Conservation (phyloP, 2,888 invertebrate genomes). For the Aporophyla nigra region DNA sequence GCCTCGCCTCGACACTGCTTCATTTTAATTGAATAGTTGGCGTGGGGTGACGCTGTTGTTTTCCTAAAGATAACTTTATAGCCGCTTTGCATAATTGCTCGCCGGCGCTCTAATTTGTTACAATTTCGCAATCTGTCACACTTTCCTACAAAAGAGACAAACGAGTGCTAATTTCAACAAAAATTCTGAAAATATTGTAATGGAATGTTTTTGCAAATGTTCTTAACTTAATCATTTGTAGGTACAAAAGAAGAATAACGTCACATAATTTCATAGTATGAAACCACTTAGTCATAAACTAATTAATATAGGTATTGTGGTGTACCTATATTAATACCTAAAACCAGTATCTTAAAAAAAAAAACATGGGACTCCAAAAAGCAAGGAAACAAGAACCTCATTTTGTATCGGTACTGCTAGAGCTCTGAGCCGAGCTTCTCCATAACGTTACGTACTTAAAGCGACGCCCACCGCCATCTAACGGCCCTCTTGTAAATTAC, state of each 20-base stretch:
- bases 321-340: neutral
- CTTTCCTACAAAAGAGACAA: constrained; percentile 70
- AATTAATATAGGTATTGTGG: neutral
- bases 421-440: constrained; percentile 11
- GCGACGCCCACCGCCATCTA: constrained; percentile 83
- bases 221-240: neutral
- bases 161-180: constrained; percentile 65
- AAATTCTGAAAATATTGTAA: constrained; percentile 4
- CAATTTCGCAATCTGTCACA: constrained; percentile 88
- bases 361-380: neutral
- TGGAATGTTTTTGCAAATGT: neutral
- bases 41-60: constrained; percentile 84
- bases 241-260: neutral
- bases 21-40: constrained; percentile 90
- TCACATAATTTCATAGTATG: neutral
- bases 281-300: neutral
- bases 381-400: neutral
- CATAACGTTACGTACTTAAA: constrained; percentile 33
- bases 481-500: constrained; percentile 71
- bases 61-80: constrained; percentile 89
- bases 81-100: constrained; percentile 89
- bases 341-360: neutral
- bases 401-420: neutral
- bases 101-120: constrained; percentile 86
- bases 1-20: constrained; percentile 83